A percentile compares a stretch with the other conserved stretches of the same genome.
Evolutionary conservation across 2,888 invertebrate species (phyloP).

Genomic region (Dendrolimus houi): DNA sequence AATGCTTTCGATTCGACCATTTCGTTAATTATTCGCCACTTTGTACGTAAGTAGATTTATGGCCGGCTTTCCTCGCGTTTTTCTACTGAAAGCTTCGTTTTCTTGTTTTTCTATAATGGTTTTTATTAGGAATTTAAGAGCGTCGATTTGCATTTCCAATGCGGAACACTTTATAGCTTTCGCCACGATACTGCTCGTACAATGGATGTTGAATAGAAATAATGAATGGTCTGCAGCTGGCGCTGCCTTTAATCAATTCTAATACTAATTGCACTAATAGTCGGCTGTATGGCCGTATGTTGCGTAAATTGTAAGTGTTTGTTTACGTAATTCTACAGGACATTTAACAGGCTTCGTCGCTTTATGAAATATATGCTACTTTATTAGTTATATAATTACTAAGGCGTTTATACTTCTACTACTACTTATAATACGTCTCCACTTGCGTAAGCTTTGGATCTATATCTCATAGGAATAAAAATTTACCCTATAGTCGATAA

Average conservation of each 20-base stretch:
- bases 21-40: conserved; percentile 76
- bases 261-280: background rate
- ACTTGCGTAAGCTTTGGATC: too few relatives aligned
- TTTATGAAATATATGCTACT: too few relatives aligned
- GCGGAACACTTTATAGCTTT: conserved; percentile 32
- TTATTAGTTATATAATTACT: too few relatives aligned
- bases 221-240: background rate
- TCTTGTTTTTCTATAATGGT: conserved; percentile 49
- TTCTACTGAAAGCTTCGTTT: conserved; percentile 37
- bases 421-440: too few relatives aligned
- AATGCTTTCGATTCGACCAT: conserved; percentile 74
- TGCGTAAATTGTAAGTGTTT: conserved; percentile 3
- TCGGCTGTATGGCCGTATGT: background rate
- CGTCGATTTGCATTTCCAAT: conserved; percentile 47
- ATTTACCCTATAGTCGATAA: too few relatives aligned
- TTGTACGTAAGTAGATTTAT: conserved; percentile 75
- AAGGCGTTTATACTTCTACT: too few relatives aligned
- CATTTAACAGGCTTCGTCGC: too few relatives aligned
- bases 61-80: conserved; percentile 52
- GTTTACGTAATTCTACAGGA: conserved; percentile 23
- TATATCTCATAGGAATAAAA: too few relatives aligned
- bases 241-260: background rate
- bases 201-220: conserved; percentile 12
- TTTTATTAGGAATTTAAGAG: conserved; percentile 50
- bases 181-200: conserved; percentile 23